These are phyloP conservation scores for Nephrotoma appendiculata DNA, from an alignment of 2,888 invertebrate species.

Conservation along the genomic window DNA sequence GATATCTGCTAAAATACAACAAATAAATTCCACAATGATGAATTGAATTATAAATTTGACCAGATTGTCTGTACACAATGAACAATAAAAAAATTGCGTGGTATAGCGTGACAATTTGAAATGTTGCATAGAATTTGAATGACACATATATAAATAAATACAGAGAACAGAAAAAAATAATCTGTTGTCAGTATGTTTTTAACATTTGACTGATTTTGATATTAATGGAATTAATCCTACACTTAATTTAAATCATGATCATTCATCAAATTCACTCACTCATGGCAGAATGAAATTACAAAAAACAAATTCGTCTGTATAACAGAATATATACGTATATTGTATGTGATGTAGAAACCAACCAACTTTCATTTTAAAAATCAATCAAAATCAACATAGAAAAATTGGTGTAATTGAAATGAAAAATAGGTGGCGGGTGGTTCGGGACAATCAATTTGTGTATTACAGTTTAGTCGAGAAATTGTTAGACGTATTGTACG, in stretches of 20 bases:
- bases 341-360: background rate
- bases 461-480: too few species aligned
- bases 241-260: background rate
- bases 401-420: background rate
- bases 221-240: background rate
- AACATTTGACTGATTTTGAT: background rate
- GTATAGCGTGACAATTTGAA: background rate
- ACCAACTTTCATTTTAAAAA: background rate
- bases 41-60: background rate
- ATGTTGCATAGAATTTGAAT: background rate
- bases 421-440: background rate
- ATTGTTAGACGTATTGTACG: too few species aligned
- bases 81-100: background rate
- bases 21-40: background rate
- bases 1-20: background rate
- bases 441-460: background rate
- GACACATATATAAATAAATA: background rate
- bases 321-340: background rate
- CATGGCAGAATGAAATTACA: background rate
- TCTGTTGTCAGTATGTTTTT: background rate
- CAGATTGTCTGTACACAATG: background rate
- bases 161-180: background rate
- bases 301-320: background rate
- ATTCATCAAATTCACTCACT: background rate
- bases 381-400: background rate